Evolutionary conservation across 2,888 invertebrate genomes (phyloP), one percentile per base, ranked within the genome.

Genomic region (Polyploca ridens): DNA sequence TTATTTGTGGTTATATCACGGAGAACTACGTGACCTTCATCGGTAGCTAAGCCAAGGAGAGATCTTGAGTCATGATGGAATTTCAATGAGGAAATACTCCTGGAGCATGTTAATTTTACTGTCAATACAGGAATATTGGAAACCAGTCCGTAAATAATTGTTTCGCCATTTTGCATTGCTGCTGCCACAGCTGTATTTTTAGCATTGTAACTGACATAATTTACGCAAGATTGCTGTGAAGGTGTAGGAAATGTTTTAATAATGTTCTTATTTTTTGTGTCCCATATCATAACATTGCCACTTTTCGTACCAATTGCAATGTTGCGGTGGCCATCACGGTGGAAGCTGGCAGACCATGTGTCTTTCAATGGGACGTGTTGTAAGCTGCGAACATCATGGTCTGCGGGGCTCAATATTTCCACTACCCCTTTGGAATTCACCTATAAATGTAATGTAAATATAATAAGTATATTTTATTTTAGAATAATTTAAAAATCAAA

Each of bases 201-300:
- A 7, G 91, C 84, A 81, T 94, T 94, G 68, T 90, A 94, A 71
- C 94, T 94, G 61, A 94, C 74, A 66, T 84, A 87, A 69, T 91
- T 90, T 0, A 94, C 90, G 63, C 84, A 78, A 5, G 89, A 89
- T 57, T 89, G 89, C 35, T 92, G 89, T 16, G 88, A 71, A 4
- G 91, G 90, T 10, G 86, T 84, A 0, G 94, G 90, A 73, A 94
- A 94, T 75, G 92, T 88, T 78, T 94, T 94, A 0, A 81, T 87
- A n/a, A 93, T 83, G 49, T 81, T 87, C 83, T 94, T 94, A 61
- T 85, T 90, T 71, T 91, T 94, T 2, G 94, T 93, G 65, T 94
- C 94, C 94, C 94, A 94, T 72, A 94, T 91, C 80, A 93, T 82
- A 3, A 94, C 91, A 76, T 89, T 90, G 27, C 94, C 94, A 74